Evolutionary conservation across 2,797 vertebrate genomes (phyloP).

Genomic region (Gorsachius magnificus): DNA sequence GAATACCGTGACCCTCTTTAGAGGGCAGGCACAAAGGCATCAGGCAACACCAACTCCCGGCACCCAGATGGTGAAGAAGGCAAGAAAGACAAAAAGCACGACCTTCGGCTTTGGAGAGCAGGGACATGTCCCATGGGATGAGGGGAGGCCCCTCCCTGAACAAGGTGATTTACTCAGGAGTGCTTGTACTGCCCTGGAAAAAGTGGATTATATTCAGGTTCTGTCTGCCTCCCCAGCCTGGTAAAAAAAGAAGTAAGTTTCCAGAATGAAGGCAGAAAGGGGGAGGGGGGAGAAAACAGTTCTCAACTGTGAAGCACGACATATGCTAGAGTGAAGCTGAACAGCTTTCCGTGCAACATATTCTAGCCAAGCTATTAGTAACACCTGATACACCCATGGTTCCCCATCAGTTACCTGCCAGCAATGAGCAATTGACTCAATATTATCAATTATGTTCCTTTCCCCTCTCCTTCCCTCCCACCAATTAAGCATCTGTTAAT

Average conservation of each 20-base stretch:
- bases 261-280: background rate
- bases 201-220: background rate
- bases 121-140: background rate
- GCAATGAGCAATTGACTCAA: conserved; percentile 40
- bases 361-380: conserved; percentile 65
- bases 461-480: conserved; percentile 18
- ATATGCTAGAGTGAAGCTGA: conserved; percentile 32
- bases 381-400: conserved; percentile 53
- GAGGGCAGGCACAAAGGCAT: background rate
- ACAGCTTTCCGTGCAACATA: conserved; percentile 41
- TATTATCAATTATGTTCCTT: conserved; percentile 6
- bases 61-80: background rate
- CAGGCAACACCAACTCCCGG: background rate
- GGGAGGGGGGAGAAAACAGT: background rate
- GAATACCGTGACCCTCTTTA: background rate
- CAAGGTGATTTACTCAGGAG: background rate
- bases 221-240: background rate
- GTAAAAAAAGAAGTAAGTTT: background rate
- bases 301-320: conserved; percentile 5
- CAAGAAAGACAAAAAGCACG: background rate
- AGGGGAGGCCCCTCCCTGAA: background rate
- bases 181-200: background rate
- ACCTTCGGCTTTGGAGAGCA: background rate
- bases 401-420: conserved; percentile 52
- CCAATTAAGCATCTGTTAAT: conserved; percentile 62